Base-by-base conservation (phyloP, 2,113 vertebrate genomes). In the Stictonetta naevosa region DNA sequence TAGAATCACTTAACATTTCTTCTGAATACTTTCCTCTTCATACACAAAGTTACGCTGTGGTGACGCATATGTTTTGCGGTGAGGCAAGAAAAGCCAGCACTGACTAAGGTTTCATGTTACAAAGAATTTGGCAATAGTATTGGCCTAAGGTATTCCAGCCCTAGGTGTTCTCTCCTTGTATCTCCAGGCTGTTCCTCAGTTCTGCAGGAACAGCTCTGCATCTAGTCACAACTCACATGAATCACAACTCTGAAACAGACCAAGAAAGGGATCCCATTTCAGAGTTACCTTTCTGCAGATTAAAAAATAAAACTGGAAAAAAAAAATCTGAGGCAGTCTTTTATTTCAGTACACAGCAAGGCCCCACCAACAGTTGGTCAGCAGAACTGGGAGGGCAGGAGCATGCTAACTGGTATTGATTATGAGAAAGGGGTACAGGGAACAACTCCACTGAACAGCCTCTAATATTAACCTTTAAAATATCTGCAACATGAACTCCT, bases 121-220 rank as follows among this genome's bases (percentile, higher is more conserved):
- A 66, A 90, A 85, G 58, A 83, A 87, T 87, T 68, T 91, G 78
- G 75, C 88, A 94, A 82, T 71, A 89, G 87, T 75, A 87, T 19
- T 79, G 78, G 60, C 53, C 46, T 56, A 68, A 79, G 78, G 26
- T 79, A 60, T 87, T 93, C 78, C 82, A 95, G 48, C 38, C 42
- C 64, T 82, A 89, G 63, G 74, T 85, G 29, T 82, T 92, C 8
- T 2, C 19, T 93, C 73, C 50, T 83, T 86, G 42, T 55, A 38
- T 48, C 53, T 80, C 83, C 69, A 50, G 38, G 58, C 40, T 86
- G 64, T 40, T 11, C 28, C 28, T 40, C 31, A 48, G 34, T 74
- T 86, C 64, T 77, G 15, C 67, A 69, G 44, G 20, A 90, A 25
- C 5, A 83, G 16, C 21, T 74, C 34, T 46, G 58, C 83, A 68